A percentile compares a stretch with the other conserved stretches of the same genome.
These are phyloP conservation scores for Drosophila borborema DNA, from an alignment of 2,888 invertebrate genomes.

Conservation along the genomic window DNA sequence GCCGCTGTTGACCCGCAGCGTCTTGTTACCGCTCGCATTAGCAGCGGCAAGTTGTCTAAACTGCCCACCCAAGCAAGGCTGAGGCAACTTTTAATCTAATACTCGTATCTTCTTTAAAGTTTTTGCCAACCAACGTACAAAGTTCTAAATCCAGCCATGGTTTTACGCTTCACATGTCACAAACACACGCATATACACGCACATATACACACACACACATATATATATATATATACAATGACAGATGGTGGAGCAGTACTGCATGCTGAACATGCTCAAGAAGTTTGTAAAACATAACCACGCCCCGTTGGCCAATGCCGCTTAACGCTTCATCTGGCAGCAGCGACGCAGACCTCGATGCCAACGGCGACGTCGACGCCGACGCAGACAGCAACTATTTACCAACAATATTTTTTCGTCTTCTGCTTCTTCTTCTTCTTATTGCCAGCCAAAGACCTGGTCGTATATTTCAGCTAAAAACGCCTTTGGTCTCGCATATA, in stretches of 20 bases:
- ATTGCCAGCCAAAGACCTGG: slow-evolving; percentile 33
- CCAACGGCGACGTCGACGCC: background rate
- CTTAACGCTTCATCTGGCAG: slow-evolving; percentile 70
- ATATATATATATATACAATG: slow-evolving; percentile 29
- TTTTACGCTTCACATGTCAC: slow-evolving; percentile 80
- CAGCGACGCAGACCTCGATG: slow-evolving; percentile 16
- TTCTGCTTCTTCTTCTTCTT: slow-evolving; percentile 5
- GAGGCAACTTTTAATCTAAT: slow-evolving; percentile 76
- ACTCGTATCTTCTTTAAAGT: slow-evolving; percentile 76
- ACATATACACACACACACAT: slow-evolving; percentile 16
- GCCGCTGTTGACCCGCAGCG: slow-evolving; percentile 47
- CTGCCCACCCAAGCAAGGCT: slow-evolving; percentile 70
- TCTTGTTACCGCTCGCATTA: slow-evolving; percentile 59
- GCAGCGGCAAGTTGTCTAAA: slow-evolving; percentile 73
- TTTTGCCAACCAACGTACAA: slow-evolving; percentile 69
- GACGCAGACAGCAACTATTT: slow-evolving; percentile 65
- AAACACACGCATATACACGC: slow-evolving; percentile 49
- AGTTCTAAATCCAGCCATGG: slow-evolving; percentile 78
- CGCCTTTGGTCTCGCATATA: slow-evolving; percentile 69
- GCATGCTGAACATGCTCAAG: slow-evolving; percentile 77
- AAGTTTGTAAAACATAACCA: slow-evolving; percentile 78
- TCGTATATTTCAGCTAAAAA: slow-evolving; percentile 73
- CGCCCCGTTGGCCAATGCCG: slow-evolving; percentile 65
- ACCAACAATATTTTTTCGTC: slow-evolving; percentile 73
- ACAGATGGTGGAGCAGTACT: slow-evolving; percentile 40